phyloP scores from a whole-genome alignment of 1,140 invertebrate species.

The Pachypeltis micranthus region DNA sequence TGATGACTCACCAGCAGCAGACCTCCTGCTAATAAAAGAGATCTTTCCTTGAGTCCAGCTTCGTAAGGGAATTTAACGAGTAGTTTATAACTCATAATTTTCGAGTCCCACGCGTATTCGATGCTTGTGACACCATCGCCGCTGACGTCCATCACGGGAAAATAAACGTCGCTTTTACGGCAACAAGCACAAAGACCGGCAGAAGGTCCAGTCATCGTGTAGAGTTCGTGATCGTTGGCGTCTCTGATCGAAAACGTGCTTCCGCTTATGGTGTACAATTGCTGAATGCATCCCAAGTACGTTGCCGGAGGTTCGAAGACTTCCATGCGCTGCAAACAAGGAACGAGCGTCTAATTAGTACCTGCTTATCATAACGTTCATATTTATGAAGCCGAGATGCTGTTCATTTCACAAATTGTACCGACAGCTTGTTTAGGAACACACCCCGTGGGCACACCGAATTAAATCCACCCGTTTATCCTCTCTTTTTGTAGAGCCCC shows the following conservation, averaged over 20 bases:
- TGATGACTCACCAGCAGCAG: conserved; percentile 21
- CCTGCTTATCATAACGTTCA: background rate
- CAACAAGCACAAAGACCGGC: background rate
- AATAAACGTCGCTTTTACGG: background rate
- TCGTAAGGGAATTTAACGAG: background rate
- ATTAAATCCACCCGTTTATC: too few species aligned
- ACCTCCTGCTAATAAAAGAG: conserved; percentile 18
- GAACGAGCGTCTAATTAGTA: background rate
- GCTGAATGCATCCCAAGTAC: conserved; percentile 15
- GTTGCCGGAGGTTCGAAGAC: conserved; percentile 5
- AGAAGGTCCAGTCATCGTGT: background rate
- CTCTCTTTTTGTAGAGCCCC: too few species aligned
- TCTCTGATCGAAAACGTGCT: background rate
- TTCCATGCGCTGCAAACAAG: conserved; percentile 16
- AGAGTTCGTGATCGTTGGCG: background rate
- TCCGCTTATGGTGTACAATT: background rate
- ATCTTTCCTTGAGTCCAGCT: conserved; percentile 7
- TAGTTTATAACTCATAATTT: background rate
- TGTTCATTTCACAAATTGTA: too few species aligned
- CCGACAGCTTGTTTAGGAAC: too few species aligned
- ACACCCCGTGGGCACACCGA: too few species aligned
- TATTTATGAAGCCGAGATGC: too few species aligned
- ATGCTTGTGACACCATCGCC: background rate
- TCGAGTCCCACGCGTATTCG: conserved; percentile 12
- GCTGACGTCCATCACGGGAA: background rate